Conservation (phyloP, 2,888 invertebrate genomes). For the Meteorus colon region DNA sequence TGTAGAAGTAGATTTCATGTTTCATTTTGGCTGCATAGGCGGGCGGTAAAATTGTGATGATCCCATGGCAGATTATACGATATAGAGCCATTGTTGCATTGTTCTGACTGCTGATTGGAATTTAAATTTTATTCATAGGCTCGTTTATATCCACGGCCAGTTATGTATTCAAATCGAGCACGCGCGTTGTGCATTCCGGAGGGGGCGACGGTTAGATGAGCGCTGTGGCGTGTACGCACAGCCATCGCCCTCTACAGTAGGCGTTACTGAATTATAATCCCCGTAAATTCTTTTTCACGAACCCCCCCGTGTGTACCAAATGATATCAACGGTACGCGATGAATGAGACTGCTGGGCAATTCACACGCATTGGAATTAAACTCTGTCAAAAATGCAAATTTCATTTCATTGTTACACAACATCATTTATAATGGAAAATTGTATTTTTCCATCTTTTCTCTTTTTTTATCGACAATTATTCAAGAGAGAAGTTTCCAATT, state of each 20-base stretch:
- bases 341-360: slow-evolving; percentile 7
- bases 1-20: not conserved
- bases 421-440: not conserved
- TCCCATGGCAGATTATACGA: slow-evolving; percentile 11
- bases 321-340: not conserved
- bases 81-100: slow-evolving; percentile 62
- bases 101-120: slow-evolving; percentile 68
- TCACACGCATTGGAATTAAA: not conserved
- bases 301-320: not conserved
- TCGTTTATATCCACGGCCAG: slow-evolving; percentile 71
- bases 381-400: not conserved
- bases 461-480: too few relatives aligned
- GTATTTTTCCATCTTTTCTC: not conserved
- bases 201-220: slow-evolving; percentile 8
- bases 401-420: not conserved
- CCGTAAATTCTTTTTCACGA: not conserved
- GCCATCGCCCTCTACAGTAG: not conserved
- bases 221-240: not conserved
- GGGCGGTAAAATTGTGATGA: not conserved
- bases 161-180: slow-evolving; percentile 71
- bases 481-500: too few relatives aligned
- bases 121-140: slow-evolving; percentile 73
- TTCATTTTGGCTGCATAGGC: not conserved
- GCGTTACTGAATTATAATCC: not conserved
- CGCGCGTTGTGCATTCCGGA: slow-evolving; percentile 41